These are phyloP conservation scores for Xerus rutilus DNA, from an alignment of 2,797 vertebrate genomes.

Conservation along the genomic window DNA sequence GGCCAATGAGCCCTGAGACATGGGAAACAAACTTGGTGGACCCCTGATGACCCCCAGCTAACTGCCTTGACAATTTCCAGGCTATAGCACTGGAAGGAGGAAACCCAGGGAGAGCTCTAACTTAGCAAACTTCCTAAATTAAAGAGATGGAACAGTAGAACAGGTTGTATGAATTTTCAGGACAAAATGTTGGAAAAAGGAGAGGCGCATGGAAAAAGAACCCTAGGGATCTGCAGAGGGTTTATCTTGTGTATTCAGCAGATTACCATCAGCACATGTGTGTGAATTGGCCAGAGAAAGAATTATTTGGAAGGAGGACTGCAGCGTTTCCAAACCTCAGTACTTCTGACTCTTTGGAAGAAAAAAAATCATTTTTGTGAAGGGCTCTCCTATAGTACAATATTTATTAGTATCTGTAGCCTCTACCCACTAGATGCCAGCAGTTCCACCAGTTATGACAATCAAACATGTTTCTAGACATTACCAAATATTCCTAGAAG, in stretches of 20 bases:
- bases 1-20: neutral
- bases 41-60: neutral
- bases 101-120: neutral
- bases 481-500: neutral
- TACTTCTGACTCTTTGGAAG: neutral
- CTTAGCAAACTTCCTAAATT: neutral
- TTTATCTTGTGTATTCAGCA: neutral
- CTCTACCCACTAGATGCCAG: neutral
- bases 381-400: neutral
- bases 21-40: neutral
- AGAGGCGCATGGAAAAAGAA: neutral
- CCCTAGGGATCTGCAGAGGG: neutral
- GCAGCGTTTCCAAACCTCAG: neutral
- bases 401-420: neutral
- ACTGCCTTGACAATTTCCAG: neutral
- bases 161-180: neutral
- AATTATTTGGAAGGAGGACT: neutral
- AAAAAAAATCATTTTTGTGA: neutral
- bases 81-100: too few relatives aligned
- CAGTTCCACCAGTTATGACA: neutral
- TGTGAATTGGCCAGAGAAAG: neutral
- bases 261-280: too few relatives aligned
- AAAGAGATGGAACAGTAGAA: neutral
- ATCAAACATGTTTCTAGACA: neutral
- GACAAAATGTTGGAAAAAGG: neutral